Evolutionary conservation across 2,113 vertebrate species (phyloP), one percentile per base, ranked within the genome.

Genomic region (Diphyllodes magnificus): DNA sequence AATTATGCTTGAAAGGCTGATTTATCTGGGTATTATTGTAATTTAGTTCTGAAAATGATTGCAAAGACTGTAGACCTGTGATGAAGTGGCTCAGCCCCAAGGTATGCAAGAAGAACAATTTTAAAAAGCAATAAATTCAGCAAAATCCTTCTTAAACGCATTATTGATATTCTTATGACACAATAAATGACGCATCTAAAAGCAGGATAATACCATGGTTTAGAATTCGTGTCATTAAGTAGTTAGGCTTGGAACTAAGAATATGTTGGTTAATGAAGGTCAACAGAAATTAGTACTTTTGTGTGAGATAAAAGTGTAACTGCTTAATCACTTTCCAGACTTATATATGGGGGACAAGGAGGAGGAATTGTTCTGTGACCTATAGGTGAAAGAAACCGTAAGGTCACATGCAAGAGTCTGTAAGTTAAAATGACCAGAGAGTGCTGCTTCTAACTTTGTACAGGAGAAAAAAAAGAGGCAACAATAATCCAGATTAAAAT

Each of bases 261-360:
- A 73, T 75, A 53, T 68, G 25, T 73, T 73, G n/a, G 18, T 19
- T 91, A 76, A 57, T 82, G 82, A 85, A 47, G n/a, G 25, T 90
- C 61, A 79, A 54, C 19, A 80, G 37, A 66, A 83, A 82, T 53
- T 13, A 69, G 50, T 88, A 68, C 16, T 93, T 94, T 88, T 51
- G 42, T 86, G 51, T 39, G 50, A 88, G 47, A 61, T 22, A 77
- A 54, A 73, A 87, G 40, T 68, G 25, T 71, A 82, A 65, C 45
- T 64, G n/a, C 53, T 93, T 86, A 78, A 92, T 88, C 33, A 10
- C 35, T 95, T 75, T 90, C 76, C 81, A 86, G 31, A 64, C 30
- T 76, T 75, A 18, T 39, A 2, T 20, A 8, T 51, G 60, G n/a
- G 53, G 85, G 49, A 79, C n/a, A 42, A 84, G 24, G 47, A 81